Evolutionary conservation across 2,797 vertebrate genomes (phyloP), one percentile per base, ranked within the genome.

Genomic region (Apogon talboti): DNA sequence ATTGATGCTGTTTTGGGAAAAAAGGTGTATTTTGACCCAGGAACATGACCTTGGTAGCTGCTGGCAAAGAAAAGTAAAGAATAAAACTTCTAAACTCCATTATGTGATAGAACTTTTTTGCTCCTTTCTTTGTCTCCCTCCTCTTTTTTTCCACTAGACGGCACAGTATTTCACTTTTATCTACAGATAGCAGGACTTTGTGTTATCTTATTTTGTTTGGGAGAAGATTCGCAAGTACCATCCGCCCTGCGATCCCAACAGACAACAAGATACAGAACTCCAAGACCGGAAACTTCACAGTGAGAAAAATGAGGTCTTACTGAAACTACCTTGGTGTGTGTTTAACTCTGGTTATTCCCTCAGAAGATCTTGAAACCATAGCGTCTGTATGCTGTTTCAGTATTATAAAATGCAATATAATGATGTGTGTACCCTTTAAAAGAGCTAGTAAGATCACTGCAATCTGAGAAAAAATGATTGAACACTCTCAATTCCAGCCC

Each of bases 121-220:
- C 74, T 82, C 57, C 64, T 74, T 82, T 66, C 50, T 87, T 79
- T 86, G 65, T 85, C 76, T 78, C 74, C 41, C 72, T 76, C 46
- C 47, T 71, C 61, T 74, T 83, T 81, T 81, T 78, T 84, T 70
- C 71, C 68, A 83, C 64, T 66, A 87, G 86, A 92, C 83, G 77
- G 87, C 79, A 90, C 86, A 87, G 91, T 93, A 91, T 93, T 94
- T 93, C 89, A 91, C 89, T 91, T 94, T 94, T 94, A 93, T 94
- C 92, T 93, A 60, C 89, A 86, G 88, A 93, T 91, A 93, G 87
- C 90, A 93, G 90, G 87, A 92, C 87, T 91, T 89, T 84, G 86
- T 92, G 88, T 92, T 93, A 93, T 94, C 91, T 92, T 92, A 90
- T 90, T 90, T 92, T 90, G 89, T 92, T 90, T 87, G 78, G 88